These are phyloP conservation scores for Syngnathoides biaculeatus DNA, from an alignment of 2,113 vertebrate genomes.

Conservation along the genomic window DNA sequence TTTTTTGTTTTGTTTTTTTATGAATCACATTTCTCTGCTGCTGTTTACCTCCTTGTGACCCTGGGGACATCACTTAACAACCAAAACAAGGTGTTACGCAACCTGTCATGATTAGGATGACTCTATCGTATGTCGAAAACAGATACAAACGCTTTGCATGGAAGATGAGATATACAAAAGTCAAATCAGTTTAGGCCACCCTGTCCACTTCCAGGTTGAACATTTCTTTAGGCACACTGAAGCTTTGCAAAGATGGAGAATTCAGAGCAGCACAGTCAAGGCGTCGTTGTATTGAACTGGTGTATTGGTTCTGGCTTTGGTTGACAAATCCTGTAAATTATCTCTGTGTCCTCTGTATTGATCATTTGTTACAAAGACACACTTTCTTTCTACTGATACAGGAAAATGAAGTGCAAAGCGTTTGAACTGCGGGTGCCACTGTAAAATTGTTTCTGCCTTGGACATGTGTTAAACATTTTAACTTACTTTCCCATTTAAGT, in stretches of 20 bases:
- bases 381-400: not conserved
- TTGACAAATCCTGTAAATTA: constrained; percentile 12
- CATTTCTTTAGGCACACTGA: not conserved
- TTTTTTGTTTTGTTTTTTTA: no score
- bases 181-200: not conserved
- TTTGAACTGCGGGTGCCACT: not conserved
- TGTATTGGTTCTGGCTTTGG: constrained; percentile 13
- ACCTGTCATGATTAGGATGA: not conserved
- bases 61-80: not conserved
- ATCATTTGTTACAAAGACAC: not conserved
- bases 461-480: not conserved
- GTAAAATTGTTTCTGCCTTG: not conserved
- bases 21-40: not conserved
- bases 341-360: constrained; percentile 5
- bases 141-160: not conserved
- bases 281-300: constrained; percentile 17
- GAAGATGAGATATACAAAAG: not conserved
- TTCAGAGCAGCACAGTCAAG: not conserved
- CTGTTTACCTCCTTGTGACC: not conserved
- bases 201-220: not conserved
- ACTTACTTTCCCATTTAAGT: not conserved
- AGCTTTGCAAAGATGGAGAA: constrained; percentile 22
- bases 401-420: not conserved
- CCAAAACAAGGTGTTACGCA: not conserved
- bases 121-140: not conserved